Base-by-base conservation (phyloP, 2,113 vertebrate species). In the Chrysochloris asiatica region DNA sequence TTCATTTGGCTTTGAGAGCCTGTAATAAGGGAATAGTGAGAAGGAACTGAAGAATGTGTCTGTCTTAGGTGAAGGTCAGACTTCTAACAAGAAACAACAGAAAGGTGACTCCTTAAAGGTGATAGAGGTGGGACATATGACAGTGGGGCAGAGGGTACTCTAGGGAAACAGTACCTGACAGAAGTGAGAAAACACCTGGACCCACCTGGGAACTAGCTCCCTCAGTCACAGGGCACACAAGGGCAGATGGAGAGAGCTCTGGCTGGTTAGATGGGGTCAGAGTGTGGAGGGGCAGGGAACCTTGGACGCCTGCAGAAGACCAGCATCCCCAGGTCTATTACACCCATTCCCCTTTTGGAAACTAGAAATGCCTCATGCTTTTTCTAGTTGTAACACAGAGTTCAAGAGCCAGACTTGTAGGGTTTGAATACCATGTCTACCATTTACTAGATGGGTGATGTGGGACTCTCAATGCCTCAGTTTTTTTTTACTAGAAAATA, bases 11-110 rank as follows among this genome's bases (percentile, higher is more conserved):
- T 30, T 8, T 5, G 72, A 63, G 86, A 63, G 47, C 61, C 59
- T 0, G 1, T 2, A n/a, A 19, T 6, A 14, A 17, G 33, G 38
- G 3, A 0, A 2, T 10, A 1, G 10, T 0, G 7, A 3, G 4
- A 45, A 7, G 41, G 28, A 38, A 24, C 26, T 54, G 52, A 24
- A 36, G 6, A 38, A 13, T 0, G 17, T 36, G 38, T n/a, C 19
- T 63, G 33, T 2, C 38, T 0, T 26, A 16, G 67, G 63, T 1
- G 21, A 16, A 47, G 47, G 50, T 13, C 24, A 0, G 24, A 41
- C 67, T 33, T 63, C 56, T 21, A 2, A 0, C 24, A 50, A 65
- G 67, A 56, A 11, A 38, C 0, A 2, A 48, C 77, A 9, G 38
- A 1, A 5, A 63, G 54, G 38, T 1, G 0, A 65, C 63, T 24